Evolutionary conservation across 92 coral and sea anemone species (phyloP).

Genomic region (Chrysogorgia sp.): DNA sequence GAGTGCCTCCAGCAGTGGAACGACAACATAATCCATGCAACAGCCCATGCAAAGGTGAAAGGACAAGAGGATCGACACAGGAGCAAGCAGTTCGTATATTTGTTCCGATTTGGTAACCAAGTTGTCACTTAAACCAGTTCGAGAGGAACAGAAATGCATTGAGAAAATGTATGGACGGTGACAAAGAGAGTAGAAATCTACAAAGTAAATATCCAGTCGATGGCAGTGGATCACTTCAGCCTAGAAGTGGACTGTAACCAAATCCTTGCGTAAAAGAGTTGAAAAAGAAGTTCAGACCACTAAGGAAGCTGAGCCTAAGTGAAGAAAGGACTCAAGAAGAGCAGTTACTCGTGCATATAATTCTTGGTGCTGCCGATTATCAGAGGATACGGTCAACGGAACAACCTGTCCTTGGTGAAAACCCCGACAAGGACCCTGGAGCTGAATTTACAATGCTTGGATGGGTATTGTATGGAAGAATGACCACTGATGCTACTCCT

Average conservation of each 20-base stretch:
- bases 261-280: conserved; percentile 26
- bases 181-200: conserved; percentile 42
- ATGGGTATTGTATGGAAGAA: conserved; percentile 58
- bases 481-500: too few species aligned
- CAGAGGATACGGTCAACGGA: conserved; percentile 62
- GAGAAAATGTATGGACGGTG: conserved; percentile 57
- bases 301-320: conserved; percentile 30
- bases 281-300: conserved; percentile 37
- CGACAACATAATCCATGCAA: conserved; percentile 47
- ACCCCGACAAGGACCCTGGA: conserved; percentile 65
- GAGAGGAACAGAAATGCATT: conserved; percentile 51
- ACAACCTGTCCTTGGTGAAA: conserved; percentile 53
- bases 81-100: conserved; percentile 57
- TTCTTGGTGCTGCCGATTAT: conserved; percentile 59
- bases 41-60: conserved; percentile 34
- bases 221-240: conserved; percentile 40
- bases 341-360: conserved; percentile 52
- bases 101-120: conserved; percentile 46
- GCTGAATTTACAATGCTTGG: conserved; percentile 70
- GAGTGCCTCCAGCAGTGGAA: conserved; percentile 20
- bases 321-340: conserved; percentile 47
- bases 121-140: conserved; percentile 37
- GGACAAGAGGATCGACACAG: conserved; percentile 44
- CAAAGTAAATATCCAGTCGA: conserved; percentile 31
- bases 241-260: conserved; percentile 50